Base-by-base conservation (phyloP, 2,113 vertebrate species). In the Archilochus colubris region DNA sequence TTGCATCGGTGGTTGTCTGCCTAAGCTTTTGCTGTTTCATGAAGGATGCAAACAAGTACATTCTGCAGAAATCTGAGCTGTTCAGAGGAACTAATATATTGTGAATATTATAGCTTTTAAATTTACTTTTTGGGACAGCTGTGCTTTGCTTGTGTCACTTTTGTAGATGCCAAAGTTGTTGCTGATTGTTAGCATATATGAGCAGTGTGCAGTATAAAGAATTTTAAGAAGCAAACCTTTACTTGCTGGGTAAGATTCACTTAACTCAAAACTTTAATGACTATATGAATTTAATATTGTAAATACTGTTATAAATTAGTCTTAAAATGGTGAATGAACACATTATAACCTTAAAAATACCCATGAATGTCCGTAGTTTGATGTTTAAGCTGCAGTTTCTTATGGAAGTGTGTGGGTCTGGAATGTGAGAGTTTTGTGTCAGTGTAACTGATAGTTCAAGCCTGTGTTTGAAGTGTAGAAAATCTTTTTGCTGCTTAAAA, bases 391-490 rank as follows among this genome's bases (percentile, higher is more conserved):
- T 76, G 44, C 30, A 8, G 36, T 50, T 87, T 59, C 33, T 94
- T 46, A 11, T 73, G 59, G 40, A 72, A 79, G 13, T n/a, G n/a
- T 58, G 51, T 64, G n/a, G 12, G 22, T 40, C n/a, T 59, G 69
- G 8, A 6, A 1, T 7, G 25, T 10, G 48, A 36, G 44, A 0
- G 1, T 38, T 38, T 30, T 85, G 2, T 6, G 17, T 57, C 68
- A 11, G n/a, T 9, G 30, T 22, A 48, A 31, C 23, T 18, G 30
- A 22, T 51, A 15, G 50, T 61, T 72, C 31, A 36, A 93, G 77
- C 69, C 33, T 48, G 19, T 77, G 9, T 50, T 68, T 53, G 2
- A 68, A 73, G 51, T 11, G 22, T 46, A 51, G 58, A 63, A 40
- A 9, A 25, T 69, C 44, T 63, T 53, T 68, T 50, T 69, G 74